Conservation (phyloP, 2,113 vertebrate species). For the Sapajus apella region DNA sequence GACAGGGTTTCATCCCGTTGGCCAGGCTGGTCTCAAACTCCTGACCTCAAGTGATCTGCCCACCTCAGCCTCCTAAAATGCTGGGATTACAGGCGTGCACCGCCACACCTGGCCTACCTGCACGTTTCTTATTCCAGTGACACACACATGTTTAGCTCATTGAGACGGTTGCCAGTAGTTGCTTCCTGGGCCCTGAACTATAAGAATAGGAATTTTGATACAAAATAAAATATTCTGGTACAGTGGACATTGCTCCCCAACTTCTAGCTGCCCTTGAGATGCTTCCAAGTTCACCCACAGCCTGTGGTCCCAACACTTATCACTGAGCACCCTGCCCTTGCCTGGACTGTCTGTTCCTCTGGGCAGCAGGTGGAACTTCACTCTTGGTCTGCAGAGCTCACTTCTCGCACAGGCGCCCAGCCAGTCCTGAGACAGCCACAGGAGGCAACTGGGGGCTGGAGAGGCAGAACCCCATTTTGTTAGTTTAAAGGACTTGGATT, state of each 20-base stretch:
- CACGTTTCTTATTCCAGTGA: background rate
- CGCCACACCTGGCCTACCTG: too few relatives aligned
- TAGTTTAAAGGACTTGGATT: background rate
- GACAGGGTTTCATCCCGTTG: too few relatives aligned
- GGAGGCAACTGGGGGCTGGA: too few relatives aligned
- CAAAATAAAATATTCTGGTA: background rate
- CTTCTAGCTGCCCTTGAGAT: background rate
- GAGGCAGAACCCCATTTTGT: background rate
- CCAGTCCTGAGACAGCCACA: background rate
- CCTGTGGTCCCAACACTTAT: background rate
- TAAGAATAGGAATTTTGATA: background rate
- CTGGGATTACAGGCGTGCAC: too few relatives aligned
- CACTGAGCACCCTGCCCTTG: background rate
- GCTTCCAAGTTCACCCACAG: background rate
- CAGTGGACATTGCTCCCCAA: background rate
- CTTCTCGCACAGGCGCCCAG: fast-evolving
- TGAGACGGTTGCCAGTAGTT: background rate
- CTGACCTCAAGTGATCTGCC: too few relatives aligned
- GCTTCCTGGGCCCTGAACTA: background rate
- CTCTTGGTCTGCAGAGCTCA: background rate
- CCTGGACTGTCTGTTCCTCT: background rate
- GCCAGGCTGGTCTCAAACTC: too few relatives aligned
- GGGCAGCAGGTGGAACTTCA: background rate
- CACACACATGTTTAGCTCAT: background rate
- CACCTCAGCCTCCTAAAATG: too few relatives aligned